These are phyloP conservation scores for Hypercompe scribonia DNA, from an alignment of 2,888 invertebrate species.

Conservation along the genomic window DNA sequence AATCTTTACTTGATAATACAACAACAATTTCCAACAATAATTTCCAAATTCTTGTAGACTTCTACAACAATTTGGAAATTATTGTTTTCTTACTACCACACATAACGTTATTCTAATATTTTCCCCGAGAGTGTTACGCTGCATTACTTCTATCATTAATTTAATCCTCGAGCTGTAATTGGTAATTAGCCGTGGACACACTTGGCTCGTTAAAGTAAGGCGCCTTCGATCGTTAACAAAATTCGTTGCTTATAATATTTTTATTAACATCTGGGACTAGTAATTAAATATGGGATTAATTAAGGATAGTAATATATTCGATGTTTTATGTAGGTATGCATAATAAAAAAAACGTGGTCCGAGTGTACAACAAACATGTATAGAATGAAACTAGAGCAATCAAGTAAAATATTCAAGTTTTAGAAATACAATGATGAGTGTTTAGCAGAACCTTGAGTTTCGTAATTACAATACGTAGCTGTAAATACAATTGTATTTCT, in stretches of 20 bases:
- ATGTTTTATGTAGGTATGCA: neutral
- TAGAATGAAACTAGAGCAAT: no score
- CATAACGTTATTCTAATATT: conserved; percentile 19
- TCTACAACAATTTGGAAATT: neutral
- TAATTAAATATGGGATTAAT: neutral
- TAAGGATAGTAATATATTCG: neutral
- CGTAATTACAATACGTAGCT: no score
- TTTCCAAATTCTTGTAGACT: no score
- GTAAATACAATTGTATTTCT: no score
- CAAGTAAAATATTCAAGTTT: no score
- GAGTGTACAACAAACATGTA: neutral
- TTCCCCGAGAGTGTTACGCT: conserved; percentile 26
- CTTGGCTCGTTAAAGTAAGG: conserved; percentile 22
- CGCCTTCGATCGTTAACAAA: conserved; percentile 19
- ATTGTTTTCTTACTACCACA: neutral
- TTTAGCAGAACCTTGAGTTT: no score
- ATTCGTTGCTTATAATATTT: conserved; percentile 8
- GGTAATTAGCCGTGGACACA: conserved; percentile 32
- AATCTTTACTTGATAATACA: neutral
- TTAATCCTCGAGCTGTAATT: conserved; percentile 38
- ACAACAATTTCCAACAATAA: no score
- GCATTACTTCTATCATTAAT: conserved; percentile 31
- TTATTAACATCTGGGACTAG: neutral
- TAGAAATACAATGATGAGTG: no score
- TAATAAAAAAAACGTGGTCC: neutral